Percentiles rank a stretch among this genome's conserved stretches.
Evolutionary conservation across 2,888 invertebrate genomes (phyloP).

Genomic region (Ectemnius cavifrons): DNA sequence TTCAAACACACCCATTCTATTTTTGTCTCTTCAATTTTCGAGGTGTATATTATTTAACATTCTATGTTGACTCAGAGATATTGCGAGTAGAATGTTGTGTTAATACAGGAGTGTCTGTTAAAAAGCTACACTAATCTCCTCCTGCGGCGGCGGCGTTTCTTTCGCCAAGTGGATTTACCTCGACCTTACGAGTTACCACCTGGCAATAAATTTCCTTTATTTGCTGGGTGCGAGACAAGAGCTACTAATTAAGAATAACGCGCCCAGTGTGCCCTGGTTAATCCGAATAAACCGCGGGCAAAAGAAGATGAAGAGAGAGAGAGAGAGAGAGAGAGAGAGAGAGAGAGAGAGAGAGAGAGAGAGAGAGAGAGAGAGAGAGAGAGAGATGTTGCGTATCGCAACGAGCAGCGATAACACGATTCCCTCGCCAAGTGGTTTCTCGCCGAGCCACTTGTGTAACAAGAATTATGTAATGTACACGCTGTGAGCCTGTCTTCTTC

Average conservation of each 20-base stretch:
- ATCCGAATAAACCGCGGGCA: not conserved
- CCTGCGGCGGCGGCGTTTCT: too few species aligned
- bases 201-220: constrained; percentile 2
- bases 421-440: not conserved
- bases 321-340: not conserved
- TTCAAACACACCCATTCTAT: too few species aligned
- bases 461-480: constrained; percentile 5
- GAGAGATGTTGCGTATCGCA: not conserved
- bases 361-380: not conserved
- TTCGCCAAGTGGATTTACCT: not conserved
- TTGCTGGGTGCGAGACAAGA: not conserved
- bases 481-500: not conserved
- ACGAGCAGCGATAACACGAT: not conserved
- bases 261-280: not conserved
- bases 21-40: too few species aligned
- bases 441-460: constrained; percentile 3
- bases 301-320: not conserved
- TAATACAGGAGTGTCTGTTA: too few species aligned
- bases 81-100: too few species aligned
- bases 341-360: not conserved
- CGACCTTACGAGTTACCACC: too few species aligned
- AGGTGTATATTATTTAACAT: too few species aligned
- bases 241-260: constrained; percentile 6
- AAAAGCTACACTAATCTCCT: too few species aligned
- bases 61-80: too few species aligned